Evolutionary conservation across 2,797 vertebrate species (phyloP).

Genomic region (Percopsis omiscomaycus): DNA sequence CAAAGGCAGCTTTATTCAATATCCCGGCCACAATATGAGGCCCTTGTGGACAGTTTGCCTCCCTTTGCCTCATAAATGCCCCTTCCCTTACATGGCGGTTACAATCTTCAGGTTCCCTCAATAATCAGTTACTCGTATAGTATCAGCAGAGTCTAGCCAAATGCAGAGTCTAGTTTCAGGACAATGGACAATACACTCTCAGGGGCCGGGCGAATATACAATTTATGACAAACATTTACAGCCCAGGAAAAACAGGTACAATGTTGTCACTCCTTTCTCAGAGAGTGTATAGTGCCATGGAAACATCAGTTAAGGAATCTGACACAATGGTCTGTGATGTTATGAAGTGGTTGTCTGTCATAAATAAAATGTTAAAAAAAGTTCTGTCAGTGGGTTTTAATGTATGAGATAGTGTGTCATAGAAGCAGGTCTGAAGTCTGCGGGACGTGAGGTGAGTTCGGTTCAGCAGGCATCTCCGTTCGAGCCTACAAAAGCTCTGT

Average conservation of each 20-base stretch:
- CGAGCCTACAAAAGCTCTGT: conserved; percentile 34
- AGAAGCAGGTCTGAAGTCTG: conserved; percentile 53
- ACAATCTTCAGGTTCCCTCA: conserved; percentile 56
- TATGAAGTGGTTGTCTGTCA: conserved; percentile 39
- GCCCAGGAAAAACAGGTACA: conserved; percentile 42
- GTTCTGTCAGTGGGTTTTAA: conserved; percentile 50
- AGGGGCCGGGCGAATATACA: neutral
- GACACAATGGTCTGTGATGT: conserved; percentile 50
- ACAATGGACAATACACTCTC: conserved; percentile 18
- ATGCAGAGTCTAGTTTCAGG: conserved; percentile 30
- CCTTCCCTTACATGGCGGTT: conserved; percentile 33
- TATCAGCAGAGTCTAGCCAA: conserved; percentile 44
- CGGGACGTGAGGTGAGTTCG: conserved; percentile 59
- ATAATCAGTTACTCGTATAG: conserved; percentile 30
- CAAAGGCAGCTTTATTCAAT: conserved; percentile 54
- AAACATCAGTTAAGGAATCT: conserved; percentile 46
- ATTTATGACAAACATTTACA: conserved; percentile 27
- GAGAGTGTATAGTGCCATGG: conserved; percentile 61
- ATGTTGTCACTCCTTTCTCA: conserved; percentile 59
- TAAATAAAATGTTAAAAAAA: conserved; percentile 38
- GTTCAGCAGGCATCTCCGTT: conserved; percentile 60
- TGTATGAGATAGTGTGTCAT: conserved; percentile 48
- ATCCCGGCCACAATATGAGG: conserved; percentile 37
- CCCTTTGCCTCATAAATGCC: conserved; percentile 49
- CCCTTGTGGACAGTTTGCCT: conserved; percentile 52